phyloP scores from a whole-genome alignment of 2,888 invertebrate species.

The Coleophora flavipennella region DNA sequence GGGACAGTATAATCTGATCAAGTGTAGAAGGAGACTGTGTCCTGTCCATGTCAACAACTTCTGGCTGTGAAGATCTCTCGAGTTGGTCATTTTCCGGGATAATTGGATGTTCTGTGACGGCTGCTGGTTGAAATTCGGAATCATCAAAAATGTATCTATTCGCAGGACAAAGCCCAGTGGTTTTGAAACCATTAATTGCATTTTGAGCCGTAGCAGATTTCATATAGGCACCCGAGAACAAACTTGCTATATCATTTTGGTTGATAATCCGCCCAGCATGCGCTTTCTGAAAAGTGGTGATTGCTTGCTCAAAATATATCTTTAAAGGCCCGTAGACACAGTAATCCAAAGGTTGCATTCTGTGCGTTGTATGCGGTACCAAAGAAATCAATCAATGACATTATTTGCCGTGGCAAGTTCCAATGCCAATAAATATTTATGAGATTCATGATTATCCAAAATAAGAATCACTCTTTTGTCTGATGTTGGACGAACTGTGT shows the following conservation, averaged over 20 bases:
- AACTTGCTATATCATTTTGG: conserved; percentile 11
- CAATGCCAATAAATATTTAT: conserved; percentile 20
- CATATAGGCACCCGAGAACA: conserved; percentile 14
- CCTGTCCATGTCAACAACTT: no score
- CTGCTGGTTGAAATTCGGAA: conserved; percentile 1
- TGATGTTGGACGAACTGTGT: not conserved
- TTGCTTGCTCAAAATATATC: conserved; percentile 1
- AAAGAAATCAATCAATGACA: conserved; percentile 19
- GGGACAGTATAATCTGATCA: no score
- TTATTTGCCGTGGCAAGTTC: conserved; percentile 19
- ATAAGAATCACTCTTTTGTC: not conserved
- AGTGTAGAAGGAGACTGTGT: no score
- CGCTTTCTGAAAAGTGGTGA: conserved; percentile 13
- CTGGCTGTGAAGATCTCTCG: no score
- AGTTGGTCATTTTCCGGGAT: no score
- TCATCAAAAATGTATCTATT: conserved; percentile 4
- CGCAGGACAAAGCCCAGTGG: conserved; percentile 16
- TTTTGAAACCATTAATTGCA: conserved; percentile 8
- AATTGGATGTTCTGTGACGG: no score
- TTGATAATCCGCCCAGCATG: conserved; percentile 18
- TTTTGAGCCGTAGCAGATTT: conserved; percentile 11
- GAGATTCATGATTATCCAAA: conserved; percentile 17
- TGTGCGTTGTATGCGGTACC: conserved; percentile 7
- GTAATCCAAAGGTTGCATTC: not conserved
- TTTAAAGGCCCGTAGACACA: conserved; percentile 20